Conservation (phyloP, 2,113 vertebrate species). For the Spilogale gracilis region DNA sequence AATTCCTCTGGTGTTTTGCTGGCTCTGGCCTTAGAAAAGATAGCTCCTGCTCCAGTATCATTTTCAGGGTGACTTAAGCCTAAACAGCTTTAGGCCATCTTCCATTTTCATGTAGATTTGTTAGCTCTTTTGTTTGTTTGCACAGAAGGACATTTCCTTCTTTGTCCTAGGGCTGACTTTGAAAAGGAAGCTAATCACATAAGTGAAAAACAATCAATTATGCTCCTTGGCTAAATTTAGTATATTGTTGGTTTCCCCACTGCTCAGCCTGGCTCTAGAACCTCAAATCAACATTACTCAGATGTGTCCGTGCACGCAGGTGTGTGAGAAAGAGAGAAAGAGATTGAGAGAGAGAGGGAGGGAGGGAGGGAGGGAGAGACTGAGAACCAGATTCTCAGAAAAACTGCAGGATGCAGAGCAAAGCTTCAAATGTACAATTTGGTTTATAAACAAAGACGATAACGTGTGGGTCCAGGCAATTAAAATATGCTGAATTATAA, state of each 20-base stretch:
- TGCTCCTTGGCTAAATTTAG: conserved; percentile 54
- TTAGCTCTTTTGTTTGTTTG: conserved; percentile 36
- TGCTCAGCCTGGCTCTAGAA: background rate
- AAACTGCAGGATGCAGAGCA: background rate
- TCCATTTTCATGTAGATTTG: conserved; percentile 11
- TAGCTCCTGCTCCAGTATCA: background rate
- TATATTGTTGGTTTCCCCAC: conserved; percentile 21
- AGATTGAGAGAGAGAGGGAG: too few relatives aligned
- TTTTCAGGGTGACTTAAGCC: conserved; percentile 25
- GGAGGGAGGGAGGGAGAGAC: background rate
- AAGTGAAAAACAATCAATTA: conserved; percentile 56
- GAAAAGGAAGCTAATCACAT: conserved; percentile 53
- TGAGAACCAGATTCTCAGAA: background rate
- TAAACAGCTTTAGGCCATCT: conserved; percentile 3
- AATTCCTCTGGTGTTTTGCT: background rate
- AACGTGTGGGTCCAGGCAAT: background rate
- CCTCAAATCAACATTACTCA: background rate
- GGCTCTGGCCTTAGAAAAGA: conserved; percentile 4
- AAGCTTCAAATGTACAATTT: background rate
- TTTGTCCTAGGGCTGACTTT: conserved; percentile 49
- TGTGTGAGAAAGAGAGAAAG: background rate
- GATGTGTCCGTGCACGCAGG: background rate
- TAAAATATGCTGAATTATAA: conserved; percentile 15
- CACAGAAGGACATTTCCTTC: conserved; percentile 37
- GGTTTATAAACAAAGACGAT: background rate